phyloP scores from a whole-genome alignment of 2,797 vertebrate genomes.

The Rachycentron canadum region DNA sequence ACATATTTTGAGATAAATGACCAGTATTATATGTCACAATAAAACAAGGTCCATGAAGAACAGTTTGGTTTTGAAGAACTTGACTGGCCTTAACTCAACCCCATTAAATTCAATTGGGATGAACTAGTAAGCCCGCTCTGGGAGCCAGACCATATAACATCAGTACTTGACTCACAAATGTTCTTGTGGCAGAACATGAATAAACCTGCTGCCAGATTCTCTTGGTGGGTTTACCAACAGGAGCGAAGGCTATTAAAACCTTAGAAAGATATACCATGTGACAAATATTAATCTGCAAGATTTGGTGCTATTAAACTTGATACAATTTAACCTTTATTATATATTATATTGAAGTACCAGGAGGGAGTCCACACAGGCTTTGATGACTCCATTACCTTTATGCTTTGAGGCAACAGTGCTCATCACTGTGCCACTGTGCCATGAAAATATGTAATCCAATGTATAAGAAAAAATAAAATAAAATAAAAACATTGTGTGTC shows the following conservation, averaged over 20 bases:
- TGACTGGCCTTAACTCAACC: background rate
- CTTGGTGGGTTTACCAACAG: background rate
- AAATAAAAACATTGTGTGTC: conserved; percentile 13
- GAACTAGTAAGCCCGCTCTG: background rate
- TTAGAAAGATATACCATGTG: too few relatives aligned
- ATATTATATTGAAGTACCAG: too few relatives aligned
- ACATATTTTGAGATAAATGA: background rate
- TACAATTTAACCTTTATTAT: too few relatives aligned
- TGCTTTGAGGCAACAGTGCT: too few relatives aligned
- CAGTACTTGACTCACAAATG: background rate
- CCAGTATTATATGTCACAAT: too few relatives aligned
- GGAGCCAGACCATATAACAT: background rate
- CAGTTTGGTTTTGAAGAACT: background rate
- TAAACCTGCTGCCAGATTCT: background rate
- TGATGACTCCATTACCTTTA: too few relatives aligned
- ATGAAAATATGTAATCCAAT: too few relatives aligned
- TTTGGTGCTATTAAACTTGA: background rate
- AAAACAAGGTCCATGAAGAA: background rate
- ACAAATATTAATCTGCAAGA: too few relatives aligned
- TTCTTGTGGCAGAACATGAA: background rate
- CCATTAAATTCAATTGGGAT: background rate
- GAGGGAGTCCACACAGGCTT: too few relatives aligned
- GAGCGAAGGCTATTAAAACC: background rate
- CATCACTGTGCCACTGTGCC: too few relatives aligned
- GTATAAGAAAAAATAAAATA: background rate